Evolutionary conservation across 2,888 invertebrate genomes (phyloP), one percentile per base, ranked within the genome.

Genomic region (Halictus quadricinctus): DNA sequence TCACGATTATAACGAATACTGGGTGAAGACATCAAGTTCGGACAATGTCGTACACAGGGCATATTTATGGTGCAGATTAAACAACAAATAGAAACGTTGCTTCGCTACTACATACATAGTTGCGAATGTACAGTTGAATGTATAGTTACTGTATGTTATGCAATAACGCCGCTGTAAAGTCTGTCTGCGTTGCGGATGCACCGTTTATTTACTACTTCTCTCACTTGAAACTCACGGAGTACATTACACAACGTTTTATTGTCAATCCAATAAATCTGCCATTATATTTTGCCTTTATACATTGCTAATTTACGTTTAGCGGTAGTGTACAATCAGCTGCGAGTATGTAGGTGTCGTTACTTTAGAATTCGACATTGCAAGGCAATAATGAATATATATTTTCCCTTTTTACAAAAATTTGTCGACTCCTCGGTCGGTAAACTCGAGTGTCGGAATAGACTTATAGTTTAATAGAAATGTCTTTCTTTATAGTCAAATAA

Each of bases 191-290:
- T 69, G 41, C 69, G 69, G 48, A 79, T 48, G 72, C 72, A 79
- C 36, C 76, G 73, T 81, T 75, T 82, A 60, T 60, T 82, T 75
- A 84, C 46, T 86, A 85, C 69, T 78, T 66, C 60, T 41, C 72
- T 72, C 76, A n/a, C 69, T 81, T 81, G 75, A 48, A 80, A 82
- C 70, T 76, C 74, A 84, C 83, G 70, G 80, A 77, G 79, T 76
- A 81, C 83, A 76, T 78, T 86, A 88, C 81, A 60, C 79, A 81
- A 88, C 81, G 75, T 89, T 87, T 90, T 91, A 91, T 91, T 91
- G 91, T 91, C 91, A 84, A 87, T 89, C 88, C 88, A 86, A 90
- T 91, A 88, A 77, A 89, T 82, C 77, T 91, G 88, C 83, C 80
- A 80, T 86, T 90, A 85, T 85, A 86, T 82, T 83, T 90, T 84